Evolutionary conservation across 2,888 invertebrate genomes (phyloP).

Genomic region (Aspidiotus destructor): DNA sequence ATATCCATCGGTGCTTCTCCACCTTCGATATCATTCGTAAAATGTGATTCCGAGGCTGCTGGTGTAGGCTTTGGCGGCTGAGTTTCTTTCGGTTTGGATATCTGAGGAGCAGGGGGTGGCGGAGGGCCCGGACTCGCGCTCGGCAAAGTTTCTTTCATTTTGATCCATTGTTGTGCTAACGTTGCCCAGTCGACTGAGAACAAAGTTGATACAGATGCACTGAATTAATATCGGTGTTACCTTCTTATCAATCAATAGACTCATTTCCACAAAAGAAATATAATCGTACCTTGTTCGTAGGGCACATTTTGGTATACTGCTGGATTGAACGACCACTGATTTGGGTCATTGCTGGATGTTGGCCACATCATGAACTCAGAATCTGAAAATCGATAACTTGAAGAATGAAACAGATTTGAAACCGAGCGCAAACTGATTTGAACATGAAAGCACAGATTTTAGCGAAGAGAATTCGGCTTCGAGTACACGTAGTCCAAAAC

Average conservation of each 20-base stretch:
- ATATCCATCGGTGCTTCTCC: constrained; percentile 85
- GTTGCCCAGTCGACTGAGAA: constrained; percentile 87
- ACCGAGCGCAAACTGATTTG: too few species aligned
- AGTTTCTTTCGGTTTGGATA: constrained; percentile 19
- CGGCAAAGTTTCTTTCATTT: constrained; percentile 70
- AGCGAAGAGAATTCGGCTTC: too few species aligned
- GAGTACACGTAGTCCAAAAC: too few species aligned
- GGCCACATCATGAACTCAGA: constrained; percentile 11
- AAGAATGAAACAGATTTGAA: too few species aligned
- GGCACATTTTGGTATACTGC: constrained; percentile 71
- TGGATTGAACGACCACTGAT: constrained; percentile 69
- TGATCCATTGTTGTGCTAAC: constrained; percentile 95
- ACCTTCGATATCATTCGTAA: constrained; percentile 51
- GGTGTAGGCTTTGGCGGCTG: constrained; percentile 11
- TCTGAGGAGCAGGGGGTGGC: constrained; percentile 34
- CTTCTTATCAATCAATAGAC: neutral
- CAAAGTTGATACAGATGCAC: neutral
- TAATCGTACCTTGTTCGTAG: constrained; percentile 55
- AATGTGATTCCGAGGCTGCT: constrained; percentile 27
- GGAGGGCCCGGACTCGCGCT: constrained; percentile 49
- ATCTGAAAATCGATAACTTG: too few species aligned
- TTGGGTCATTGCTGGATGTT: constrained; percentile 27
- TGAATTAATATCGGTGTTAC: neutral
- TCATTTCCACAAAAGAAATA: constrained; percentile 7
- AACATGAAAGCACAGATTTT: too few species aligned